Evolutionary conservation across 2,888 invertebrate genomes (phyloP).

Genomic region (Pinctada fucata): DNA sequence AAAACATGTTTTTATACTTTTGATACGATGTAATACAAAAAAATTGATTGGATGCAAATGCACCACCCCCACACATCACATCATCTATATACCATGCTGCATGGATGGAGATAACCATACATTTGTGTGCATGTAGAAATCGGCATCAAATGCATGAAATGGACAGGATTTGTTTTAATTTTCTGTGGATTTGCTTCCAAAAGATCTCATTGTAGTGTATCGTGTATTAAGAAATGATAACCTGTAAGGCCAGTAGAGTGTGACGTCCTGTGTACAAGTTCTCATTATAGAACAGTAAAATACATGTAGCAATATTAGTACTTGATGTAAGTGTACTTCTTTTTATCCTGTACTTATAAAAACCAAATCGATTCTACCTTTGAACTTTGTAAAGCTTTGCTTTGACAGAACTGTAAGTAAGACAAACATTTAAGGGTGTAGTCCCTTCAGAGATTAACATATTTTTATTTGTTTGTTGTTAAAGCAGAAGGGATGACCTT

Average conservation of each 20-base stretch:
- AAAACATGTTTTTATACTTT: slow-evolving; percentile 5
- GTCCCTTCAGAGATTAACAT: too few relatives aligned
- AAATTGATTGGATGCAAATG: slow-evolving; percentile 3
- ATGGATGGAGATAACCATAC: not conserved
- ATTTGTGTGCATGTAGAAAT: not conserved
- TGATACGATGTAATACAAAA: slow-evolving; percentile 12
- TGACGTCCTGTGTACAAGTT: not conserved
- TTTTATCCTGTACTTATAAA: too few relatives aligned
- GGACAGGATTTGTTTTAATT: not conserved
- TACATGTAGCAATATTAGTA: too few relatives aligned
- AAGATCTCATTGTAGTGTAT: not conserved
- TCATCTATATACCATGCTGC: not conserved
- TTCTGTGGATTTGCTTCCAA: not conserved
- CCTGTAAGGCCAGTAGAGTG: not conserved
- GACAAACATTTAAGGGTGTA: too few relatives aligned
- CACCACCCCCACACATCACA: not conserved
- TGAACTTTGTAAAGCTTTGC: too few relatives aligned
- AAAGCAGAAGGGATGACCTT: too few relatives aligned
- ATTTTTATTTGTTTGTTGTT: too few relatives aligned
- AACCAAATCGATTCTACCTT: too few relatives aligned
- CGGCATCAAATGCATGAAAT: slow-evolving; percentile 11
- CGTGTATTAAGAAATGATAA: not conserved
- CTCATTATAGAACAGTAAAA: too few relatives aligned
- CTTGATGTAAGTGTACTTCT: too few relatives aligned
- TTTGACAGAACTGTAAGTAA: too few relatives aligned